Percentiles rank a stretch among this genome's conserved stretches.
Evolutionary conservation across 2,113 vertebrate genomes (phyloP).

Genomic region (Carlito syrichta): DNA sequence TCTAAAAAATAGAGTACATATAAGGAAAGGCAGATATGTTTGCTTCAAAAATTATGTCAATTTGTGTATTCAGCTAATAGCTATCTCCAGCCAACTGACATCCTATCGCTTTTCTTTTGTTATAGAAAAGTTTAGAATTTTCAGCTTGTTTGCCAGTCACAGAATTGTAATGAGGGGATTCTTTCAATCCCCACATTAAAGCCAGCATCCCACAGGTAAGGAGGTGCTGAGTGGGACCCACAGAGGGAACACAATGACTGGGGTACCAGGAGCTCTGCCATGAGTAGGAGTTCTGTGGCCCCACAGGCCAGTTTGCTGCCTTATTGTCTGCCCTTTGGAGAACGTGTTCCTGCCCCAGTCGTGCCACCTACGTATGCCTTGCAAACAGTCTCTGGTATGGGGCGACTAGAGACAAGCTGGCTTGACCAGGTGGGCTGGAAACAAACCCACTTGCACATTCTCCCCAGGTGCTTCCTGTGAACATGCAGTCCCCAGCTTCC

Average conservation of each 20-base stretch:
- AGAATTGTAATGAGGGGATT: background rate
- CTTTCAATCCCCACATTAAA: background rate
- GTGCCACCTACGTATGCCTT: rapidly evolving
- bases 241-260: background rate
- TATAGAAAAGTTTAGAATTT: background rate
- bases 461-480: no score
- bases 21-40: background rate
- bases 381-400: no score
- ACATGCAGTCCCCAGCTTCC: no score
- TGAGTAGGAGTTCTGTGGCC: rapidly evolving
- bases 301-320: no score
- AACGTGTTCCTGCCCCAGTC: no score
- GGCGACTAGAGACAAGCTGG: no score
- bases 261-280: no score
- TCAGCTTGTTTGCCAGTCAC: background rate
- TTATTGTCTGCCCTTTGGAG: no score
- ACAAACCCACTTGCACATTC: no score
- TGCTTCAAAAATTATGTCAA: background rate
- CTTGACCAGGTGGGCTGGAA: no score
- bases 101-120: background rate
- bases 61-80: background rate
- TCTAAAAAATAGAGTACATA: background rate
- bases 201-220: background rate
- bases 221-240: background rate
- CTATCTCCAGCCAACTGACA: no score